These are phyloP conservation scores for Oreotrochilus melanogaster DNA, from an alignment of 2,113 vertebrate genomes.

Conservation along the genomic window DNA sequence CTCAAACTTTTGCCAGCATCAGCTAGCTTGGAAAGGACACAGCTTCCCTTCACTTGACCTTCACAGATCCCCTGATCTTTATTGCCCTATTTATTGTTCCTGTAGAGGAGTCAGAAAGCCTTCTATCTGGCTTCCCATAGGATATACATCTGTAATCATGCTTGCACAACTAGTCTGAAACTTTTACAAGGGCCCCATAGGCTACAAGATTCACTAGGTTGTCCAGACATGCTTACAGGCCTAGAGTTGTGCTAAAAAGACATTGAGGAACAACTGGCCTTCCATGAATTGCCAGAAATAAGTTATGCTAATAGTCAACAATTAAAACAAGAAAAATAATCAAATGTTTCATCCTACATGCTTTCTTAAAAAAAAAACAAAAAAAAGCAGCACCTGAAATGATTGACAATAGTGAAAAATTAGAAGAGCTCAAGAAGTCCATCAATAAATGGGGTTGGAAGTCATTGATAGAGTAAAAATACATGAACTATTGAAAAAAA, in stretches of 20 bases:
- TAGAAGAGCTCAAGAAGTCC: not conserved
- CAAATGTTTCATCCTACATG: not conserved
- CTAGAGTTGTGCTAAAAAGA: not conserved
- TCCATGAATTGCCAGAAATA: not conserved
- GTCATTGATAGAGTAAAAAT: not conserved
- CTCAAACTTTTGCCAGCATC: not conserved
- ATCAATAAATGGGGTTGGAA: not conserved
- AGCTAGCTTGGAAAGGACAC: not conserved
- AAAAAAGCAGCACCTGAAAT: not conserved
- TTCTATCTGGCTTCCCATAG: conserved; percentile 17
- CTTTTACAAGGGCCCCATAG: not conserved
- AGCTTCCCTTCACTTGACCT: not conserved
- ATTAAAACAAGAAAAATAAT: not conserved
- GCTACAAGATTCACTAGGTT: not conserved
- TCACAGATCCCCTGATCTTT: not conserved
- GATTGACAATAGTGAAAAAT: not conserved
- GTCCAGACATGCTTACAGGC: not conserved
- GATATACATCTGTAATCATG: not conserved
- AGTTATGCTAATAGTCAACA: not conserved
- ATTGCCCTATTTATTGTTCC: not conserved
- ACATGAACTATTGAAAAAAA: not conserved
- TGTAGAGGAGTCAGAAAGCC: not conserved
- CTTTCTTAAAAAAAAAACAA: not conserved
- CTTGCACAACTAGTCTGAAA: not conserved
- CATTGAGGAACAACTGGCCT: not conserved